Conservation (phyloP, 2,113 vertebrate species). For the Paradoxurus hermaphroditus region DNA sequence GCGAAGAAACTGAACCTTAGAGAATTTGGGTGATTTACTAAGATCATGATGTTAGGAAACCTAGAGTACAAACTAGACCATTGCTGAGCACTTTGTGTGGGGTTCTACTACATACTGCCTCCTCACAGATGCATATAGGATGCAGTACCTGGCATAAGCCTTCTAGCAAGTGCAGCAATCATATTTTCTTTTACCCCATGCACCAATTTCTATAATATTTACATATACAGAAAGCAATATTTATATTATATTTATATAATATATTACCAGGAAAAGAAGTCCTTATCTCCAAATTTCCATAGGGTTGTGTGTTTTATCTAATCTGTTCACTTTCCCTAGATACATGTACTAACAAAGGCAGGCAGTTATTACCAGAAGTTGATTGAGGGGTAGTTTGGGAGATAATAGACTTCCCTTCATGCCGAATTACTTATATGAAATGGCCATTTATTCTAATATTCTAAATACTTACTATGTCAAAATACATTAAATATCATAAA, state of each 20-base stretch:
- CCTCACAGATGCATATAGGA: not conserved
- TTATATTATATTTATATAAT: slow-evolving; percentile 5
- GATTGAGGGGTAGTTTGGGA: slow-evolving; percentile 17
- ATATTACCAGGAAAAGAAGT: not conserved
- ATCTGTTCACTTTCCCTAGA: slow-evolving; percentile 12
- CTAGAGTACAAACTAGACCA: not conserved
- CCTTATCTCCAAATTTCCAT: not conserved
- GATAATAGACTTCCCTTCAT: slow-evolving; percentile 39
- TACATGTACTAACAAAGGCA: not conserved
- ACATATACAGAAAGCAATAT: not conserved
- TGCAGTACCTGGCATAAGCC: rapidly evolving
- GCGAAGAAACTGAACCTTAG: not conserved
- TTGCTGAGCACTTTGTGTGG: not conserved
- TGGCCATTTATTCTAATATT: slow-evolving; percentile 39
- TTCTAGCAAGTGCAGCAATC: not conserved
- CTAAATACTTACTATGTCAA: slow-evolving; percentile 17
- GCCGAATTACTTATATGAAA: slow-evolving; percentile 50
- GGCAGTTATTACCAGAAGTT: not conserved
- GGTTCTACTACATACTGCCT: not conserved
- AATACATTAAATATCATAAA: slow-evolving; percentile 46
- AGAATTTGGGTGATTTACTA: not conserved
- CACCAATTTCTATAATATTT: not conserved
- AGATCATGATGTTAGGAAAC: not conserved
- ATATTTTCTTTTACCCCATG: too few relatives aligned
- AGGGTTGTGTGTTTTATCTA: not conserved